Base-by-base conservation (phyloP, 1,140 invertebrate species). In the Melanaphis sacchari region DNA sequence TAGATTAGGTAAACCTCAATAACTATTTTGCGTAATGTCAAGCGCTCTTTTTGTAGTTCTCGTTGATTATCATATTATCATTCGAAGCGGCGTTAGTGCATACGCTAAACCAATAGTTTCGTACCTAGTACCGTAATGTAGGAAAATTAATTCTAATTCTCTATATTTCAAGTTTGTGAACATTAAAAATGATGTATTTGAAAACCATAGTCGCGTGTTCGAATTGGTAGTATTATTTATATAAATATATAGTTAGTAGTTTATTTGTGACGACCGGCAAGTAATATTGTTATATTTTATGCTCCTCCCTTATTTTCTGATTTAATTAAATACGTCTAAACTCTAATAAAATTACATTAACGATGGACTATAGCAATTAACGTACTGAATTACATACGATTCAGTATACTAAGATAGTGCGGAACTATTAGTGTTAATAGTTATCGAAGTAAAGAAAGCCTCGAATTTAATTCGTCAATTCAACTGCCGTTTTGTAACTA, bases 21-120 rank as follows among this genome's bases (percentile, higher is more conserved):
- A 76, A 18, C 0, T 76, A 59, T 11, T 31, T 76, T n/a, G 4
- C 15, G 59, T 66, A n/a, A n/a, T 66, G 11, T 76, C n/a, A 76
- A 31, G 59, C 24, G 40, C 11, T 84, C 15, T 76, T 49, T 18
- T 49, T 9, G 11, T n/a, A 31, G 46, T 49, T 24, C 8, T 82
- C 22, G 24, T 26, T 7, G 76, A 82, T 85, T 85, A 85, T 85
- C 22, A 82, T 31, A n/a, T 76, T n/a, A 11, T 85, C 41, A n/a
- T 87, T 49, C n/a, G 6, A 89, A 54, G 9, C 49, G 87, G n/a
- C 36, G 38, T 89, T 36, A 89, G 54, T 89, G 85, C 43, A 4
- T 89, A 89, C 36, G 36, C 7, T 4, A 89, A 54, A 52, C 87
- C 87, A 89, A 89, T 89, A 54, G 87, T 89, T 89, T 89, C 87